Evolutionary conservation across 1,140 invertebrate genomes (phyloP), one percentile per base, ranked within the genome.

Genomic region (Bombus picipes): DNA sequence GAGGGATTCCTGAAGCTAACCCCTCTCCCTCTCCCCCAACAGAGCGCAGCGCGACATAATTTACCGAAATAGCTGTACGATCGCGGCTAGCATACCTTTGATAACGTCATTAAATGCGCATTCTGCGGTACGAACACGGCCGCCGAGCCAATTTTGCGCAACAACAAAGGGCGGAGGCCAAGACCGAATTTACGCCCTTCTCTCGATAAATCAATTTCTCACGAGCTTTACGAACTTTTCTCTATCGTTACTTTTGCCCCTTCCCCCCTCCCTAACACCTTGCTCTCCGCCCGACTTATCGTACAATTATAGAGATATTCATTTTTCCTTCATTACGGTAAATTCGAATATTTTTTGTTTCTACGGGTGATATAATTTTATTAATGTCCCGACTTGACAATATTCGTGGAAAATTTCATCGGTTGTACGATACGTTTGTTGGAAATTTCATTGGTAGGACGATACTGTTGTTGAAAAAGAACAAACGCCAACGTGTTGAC

Each of bases 11-110:
- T 81, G 83, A 77, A 91, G 83, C 87, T 81, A 86, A 79, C 68
- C 68, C 74, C 65, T 76, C 62, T 32, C 53, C 32, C 22, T 37
- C 32, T 10, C 41, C 43, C 18, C 43, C 47, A 53, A 72, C 83
- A 80, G 77, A 34, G 78, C 72, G 83, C 72, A 75, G 57, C 87
- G 88, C 89, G 88, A 92, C 91, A 92, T 92, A 92, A 92, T 92
- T 92, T 92, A 92, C 85, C 86, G 86, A 91, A 92, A 92, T 92
- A 92, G 91, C 90, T 83, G 74, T 65, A 88, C 85, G 87, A 90
- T 89, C 86, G 89, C 72, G 89, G 86, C 83, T 66, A 43, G 75
- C 89, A 90, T 90, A 85, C 86, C 89, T 90, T 85, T 87, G 88
- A 90, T 90, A 90, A 90, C 83, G 86, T 90, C 82, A 90, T 90